Evolutionary conservation across 2,888 invertebrate species (phyloP), one percentile per base, ranked within the genome.

Genomic region (Lordiphosa andalusiaca): DNA sequence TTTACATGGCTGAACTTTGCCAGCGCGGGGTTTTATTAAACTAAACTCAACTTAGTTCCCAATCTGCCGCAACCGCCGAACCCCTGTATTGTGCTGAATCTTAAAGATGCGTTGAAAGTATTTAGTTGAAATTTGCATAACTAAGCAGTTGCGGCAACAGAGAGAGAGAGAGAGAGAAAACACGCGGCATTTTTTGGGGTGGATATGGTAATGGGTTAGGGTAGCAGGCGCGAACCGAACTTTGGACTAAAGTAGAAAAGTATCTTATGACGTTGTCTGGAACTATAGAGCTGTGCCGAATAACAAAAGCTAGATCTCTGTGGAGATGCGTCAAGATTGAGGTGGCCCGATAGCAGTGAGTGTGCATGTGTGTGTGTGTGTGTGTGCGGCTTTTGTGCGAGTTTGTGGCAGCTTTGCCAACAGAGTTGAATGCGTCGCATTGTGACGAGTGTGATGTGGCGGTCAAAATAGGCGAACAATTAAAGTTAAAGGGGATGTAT

Each of bases 361-460:
- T 2, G 19, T 19, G 19, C 3, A 3, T 19, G 19, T 19, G 19
- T 25, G 30, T 30, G 30, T 41, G 66, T 36, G 39, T 30, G 46
- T 50, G 66, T 63, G 61, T 63, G 64, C 41, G 50, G 19, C 47
- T 21, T 47, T 47, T 35, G 33, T 47, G 19, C 33, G 47, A 33
- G 35, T 69, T 70, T 67, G 80, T 83, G 85, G 83, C 85, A 74
- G 80, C 76, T 77, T 73, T 85, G 78, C 75, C 71, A 84, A 81
- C 78, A 77, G 62, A 58, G 62, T 64, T 84, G 81, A 73, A 71
- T 72, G 81, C 70, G 65, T 58, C 62, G 61, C 69, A 83, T 87
- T 87, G 86, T 88, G 62, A 68, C 53, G 73, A 75, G 88, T 88
- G 87, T 87, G 87, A 87, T 86, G 78, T 81, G 85, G 87, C 85